Evolutionary conservation across 1,140 invertebrate genomes (phyloP).

Genomic region (Lasaia peninsularis): DNA sequence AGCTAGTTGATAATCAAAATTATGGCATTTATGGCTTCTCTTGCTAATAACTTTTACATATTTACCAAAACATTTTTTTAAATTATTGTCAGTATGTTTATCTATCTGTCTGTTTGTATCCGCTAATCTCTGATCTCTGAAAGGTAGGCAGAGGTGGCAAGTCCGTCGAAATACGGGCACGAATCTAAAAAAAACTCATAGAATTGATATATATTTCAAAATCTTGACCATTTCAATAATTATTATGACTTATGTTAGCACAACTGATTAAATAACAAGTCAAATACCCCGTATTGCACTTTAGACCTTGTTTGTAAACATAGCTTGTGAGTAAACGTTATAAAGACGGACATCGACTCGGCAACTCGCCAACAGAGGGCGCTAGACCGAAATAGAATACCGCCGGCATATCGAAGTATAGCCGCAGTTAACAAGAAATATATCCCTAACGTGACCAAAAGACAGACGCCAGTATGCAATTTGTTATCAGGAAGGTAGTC

Average conservation of each 20-base stretch:
- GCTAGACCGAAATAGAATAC: slow-evolving; percentile 62
- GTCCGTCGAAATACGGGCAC: too few species aligned
- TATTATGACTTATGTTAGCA: background rate
- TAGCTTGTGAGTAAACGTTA: slow-evolving; percentile 62
- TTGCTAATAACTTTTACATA: too few species aligned
- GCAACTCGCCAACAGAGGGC: slow-evolving; percentile 71
- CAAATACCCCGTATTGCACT: slow-evolving; percentile 22
- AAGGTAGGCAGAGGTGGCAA: too few species aligned
- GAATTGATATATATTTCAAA: too few species aligned
- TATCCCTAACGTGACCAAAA: slow-evolving; percentile 9
- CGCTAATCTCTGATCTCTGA: too few species aligned
- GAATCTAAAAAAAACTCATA: too few species aligned
- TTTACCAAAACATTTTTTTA: too few species aligned
- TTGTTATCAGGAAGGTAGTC: background rate
- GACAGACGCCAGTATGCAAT: background rate
- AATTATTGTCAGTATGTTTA: too few species aligned
- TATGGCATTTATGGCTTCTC: too few species aligned
- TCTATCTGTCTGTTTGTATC: too few species aligned
- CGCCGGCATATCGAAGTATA: slow-evolving; percentile 26
- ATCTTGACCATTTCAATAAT: background rate
- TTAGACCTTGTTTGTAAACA: slow-evolving; percentile 62
- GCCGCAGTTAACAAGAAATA: slow-evolving; percentile 10
- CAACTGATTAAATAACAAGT: slow-evolving; percentile 7
- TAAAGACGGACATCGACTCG: slow-evolving; percentile 44
- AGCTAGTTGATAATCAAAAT: too few species aligned